Base-by-base conservation (phyloP, 2,888 invertebrate species). In the Epinotia demarniana region DNA sequence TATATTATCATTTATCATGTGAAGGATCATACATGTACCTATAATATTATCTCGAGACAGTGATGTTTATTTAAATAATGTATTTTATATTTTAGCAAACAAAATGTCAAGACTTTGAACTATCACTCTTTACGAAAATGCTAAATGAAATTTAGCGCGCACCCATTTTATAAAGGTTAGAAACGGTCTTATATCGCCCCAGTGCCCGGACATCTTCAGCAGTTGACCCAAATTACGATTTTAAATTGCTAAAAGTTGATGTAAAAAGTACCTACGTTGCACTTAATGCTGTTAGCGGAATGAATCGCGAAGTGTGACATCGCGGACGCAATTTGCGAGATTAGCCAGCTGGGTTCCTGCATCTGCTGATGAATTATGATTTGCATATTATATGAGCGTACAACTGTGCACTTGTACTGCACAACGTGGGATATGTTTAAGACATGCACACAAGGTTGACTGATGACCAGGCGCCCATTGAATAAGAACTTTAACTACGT, bases 181-280 rank as follows among this genome's bases (percentile, higher is more conserved):
- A 57, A 68, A 57, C 39, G 57, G 39, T 19, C 39, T 39, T 46
- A 58, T 68, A 46, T 23, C 23, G 11, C 55, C 16, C 58, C 6
- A 33, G 9, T 2, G 33, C 13, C 8, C 55, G 13, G 33, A 43
- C 16, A 58, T 68, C 19, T 16, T 39, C 43, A 69, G 57, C 58
- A 69, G 43, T 69, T 58, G 46, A 69, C 68, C 68, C 58, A 43
- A 60, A 69, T 69, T 69, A 69, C 58, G 58, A 43, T 58, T 39
- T 58, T 9, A 49, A 72, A 58, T 72, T 49, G 60, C 68, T 46
- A 11, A 57, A 68, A 60, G 23, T 69, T 46, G 58, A n/a, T 23
- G 23, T 43, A 58, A 67, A 67, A 57, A 23, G 53, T 39, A 5
- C n/a, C n/a, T n/a, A n/a, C 70, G 58, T 46, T 27, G 64, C 72